Base-by-base conservation (phyloP, 2,888 invertebrate species). In the Agonopterix alstromeriana region DNA sequence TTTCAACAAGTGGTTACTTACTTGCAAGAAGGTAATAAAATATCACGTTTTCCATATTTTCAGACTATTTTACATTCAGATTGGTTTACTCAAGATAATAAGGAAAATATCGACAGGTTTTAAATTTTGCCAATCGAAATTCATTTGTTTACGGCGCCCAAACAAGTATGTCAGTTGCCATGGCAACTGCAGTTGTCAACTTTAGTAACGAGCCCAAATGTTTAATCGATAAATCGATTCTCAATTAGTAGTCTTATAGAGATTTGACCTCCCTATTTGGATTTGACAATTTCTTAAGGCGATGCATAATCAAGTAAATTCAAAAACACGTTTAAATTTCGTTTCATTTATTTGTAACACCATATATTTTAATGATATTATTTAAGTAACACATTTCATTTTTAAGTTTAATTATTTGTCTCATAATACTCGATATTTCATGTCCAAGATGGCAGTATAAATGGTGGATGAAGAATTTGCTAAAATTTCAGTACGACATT, bases 111-210 rank as follows among this genome's bases (percentile, higher is more conserved):
- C 54, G 63, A 60, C 70, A 74, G 73, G 67, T 75, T 46, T 46
- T 75, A 69, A 65, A 63, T 67, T 65, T 63, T 64, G 67, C 60
- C 65, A 63, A 65, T 65, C 77, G 78, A 67, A 67, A 63, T 79
- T 88, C 86, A 82, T 83, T 87, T 87, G 87, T 88, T 86, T 86
- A 85, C 81, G 67, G 63, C 66, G 66, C 69, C 72, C 57, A 80
- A 87, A 84, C 84, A 86, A 73, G 47, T 56, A 58, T 66, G 66
- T 52, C 58, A 47, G 83, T 86, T 73, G 58, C 70, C 67, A 83
- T 84, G 71, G 68, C 56, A 70, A 86, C 82, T 35, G 50, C 46
- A 49, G 53, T 61, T 77, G 82, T 71, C 83, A 82, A 78, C 80
- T 70, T 51, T 69, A 76, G 68, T 67, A 70, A 75, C 58, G 70